Evolutionary conservation across 2,113 vertebrate genomes (phyloP), one percentile per base, ranked within the genome.

Genomic region (Tautogolabrus adspersus): DNA sequence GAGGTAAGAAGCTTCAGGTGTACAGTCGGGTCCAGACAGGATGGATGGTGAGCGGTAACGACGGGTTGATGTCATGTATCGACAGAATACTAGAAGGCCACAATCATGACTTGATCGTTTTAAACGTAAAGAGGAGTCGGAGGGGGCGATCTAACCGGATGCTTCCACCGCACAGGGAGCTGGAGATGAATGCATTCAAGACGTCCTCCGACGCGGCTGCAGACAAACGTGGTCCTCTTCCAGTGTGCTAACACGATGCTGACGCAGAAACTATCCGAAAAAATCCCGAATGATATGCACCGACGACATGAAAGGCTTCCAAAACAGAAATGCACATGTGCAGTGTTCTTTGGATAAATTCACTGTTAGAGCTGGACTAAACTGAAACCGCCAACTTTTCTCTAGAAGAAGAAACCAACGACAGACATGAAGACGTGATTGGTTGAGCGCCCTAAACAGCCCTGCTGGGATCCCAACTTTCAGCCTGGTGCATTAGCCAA

Each of bases 81-180:
- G 84, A 93, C 91, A 93, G 66, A 90, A 93, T 90, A 94, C 91
- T 91, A 91, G 88, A 95, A 95, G 93, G 94, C 94, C 94, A 94
- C 94, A 88, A 89, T 91, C 91, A 92, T 91, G 91, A 94, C 87
- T 82, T 73, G 82, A 88, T 88, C 70, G 75, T 71, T 87, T 77
- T 22, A 26, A 34, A 82, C 75, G 57, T 44, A 66, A 79, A 75
- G 30, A 34, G 30, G 47, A 69, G 46, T 75, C 58, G 56, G 66
- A 60, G 65, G 42, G 61, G 75, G 70, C 66, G 38, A 77, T 34
- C 75, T 77, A 68, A 72, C 84, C 76, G 66, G 66, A 65, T 37
- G 56, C 26, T 66, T 70, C 52, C 74, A 75, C 40, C 54, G 16
- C 83, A 56, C 57, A 74, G 83, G 77, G 80, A 78, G 52, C 34